phyloP scores from a whole-genome alignment of 2,113 vertebrate genomes.

The Elgaria multicarinata region DNA sequence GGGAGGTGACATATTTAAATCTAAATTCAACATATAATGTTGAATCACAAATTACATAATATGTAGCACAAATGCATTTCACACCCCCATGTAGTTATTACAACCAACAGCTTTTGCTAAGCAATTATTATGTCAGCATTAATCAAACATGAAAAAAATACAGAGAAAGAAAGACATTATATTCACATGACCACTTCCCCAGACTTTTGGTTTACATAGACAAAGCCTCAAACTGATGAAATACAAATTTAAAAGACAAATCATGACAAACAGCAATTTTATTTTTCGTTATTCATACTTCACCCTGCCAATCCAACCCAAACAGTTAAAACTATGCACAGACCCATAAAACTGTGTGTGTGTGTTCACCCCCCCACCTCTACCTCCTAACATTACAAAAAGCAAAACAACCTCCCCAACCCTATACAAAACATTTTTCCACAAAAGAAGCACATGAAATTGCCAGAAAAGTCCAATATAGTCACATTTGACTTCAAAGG shows the following conservation, averaged over 20 bases:
- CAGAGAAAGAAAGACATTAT: neutral
- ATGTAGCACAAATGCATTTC: neutral
- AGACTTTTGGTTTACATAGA: neutral
- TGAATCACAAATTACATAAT: neutral
- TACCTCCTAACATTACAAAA: too few relatives aligned
- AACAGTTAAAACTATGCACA: neutral
- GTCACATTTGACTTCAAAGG: too few relatives aligned
- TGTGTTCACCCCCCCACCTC: too few relatives aligned
- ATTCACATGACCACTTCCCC: neutral
- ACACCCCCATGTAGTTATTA: neutral
- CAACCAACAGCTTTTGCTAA: neutral
- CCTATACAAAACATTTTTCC: too few relatives aligned
- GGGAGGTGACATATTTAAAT: neutral
- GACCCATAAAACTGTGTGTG: neutral
- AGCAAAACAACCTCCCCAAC: too few relatives aligned
- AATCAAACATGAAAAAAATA: neutral
- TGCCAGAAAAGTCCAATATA: too few relatives aligned
- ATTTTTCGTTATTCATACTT: neutral
- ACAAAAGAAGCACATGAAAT: too few relatives aligned
- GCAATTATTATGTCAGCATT: neutral
- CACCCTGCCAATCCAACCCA: neutral
- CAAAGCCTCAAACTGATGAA: neutral
- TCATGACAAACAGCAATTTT: neutral
- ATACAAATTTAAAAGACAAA: neutral
- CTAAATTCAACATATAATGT: neutral